Conservation (phyloP, 64 coral and sea anemone species). For the Montipora foliosa region DNA sequence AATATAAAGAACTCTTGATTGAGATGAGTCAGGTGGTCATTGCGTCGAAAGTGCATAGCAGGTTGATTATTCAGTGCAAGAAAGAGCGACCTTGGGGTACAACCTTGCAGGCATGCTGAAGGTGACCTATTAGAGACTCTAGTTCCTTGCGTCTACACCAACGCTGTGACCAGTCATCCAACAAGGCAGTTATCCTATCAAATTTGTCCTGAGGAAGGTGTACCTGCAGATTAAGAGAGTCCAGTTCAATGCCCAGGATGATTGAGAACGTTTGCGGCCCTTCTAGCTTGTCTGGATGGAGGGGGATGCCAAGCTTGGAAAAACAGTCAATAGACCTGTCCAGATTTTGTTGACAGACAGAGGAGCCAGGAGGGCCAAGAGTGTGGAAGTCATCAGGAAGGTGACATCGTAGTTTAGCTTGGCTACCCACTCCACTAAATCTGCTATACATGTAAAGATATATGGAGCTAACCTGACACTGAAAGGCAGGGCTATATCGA, state of each 20-base stretch:
- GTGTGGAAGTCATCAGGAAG: too few species aligned
- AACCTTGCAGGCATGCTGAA: too few species aligned
- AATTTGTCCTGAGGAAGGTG: constrained; percentile 21
- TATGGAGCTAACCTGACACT: constrained; percentile 32
- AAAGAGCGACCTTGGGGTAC: too few species aligned
- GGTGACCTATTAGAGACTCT: too few species aligned
- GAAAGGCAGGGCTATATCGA: constrained; percentile 4
- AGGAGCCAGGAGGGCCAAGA: too few species aligned
- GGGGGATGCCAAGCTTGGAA: constrained; percentile 10
- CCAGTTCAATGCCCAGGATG: constrained; percentile 45
- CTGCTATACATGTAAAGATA: background rate
- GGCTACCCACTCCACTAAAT: too few species aligned
- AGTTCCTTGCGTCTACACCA: constrained; percentile 38
- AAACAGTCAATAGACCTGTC: background rate
- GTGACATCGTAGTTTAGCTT: too few species aligned
- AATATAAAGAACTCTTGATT: background rate
- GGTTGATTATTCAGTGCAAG: too few species aligned
- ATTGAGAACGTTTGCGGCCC: constrained; percentile 33
- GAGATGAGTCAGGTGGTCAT: background rate
- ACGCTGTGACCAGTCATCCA: background rate
- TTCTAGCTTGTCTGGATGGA: constrained; percentile 57
- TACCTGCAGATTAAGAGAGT: constrained; percentile 14
- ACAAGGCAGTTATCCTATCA: too few species aligned
- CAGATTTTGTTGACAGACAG: too few species aligned
- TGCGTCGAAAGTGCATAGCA: too few species aligned